Base-by-base conservation (phyloP, 2,888 invertebrate species). In the Lobophora halterata region DNA sequence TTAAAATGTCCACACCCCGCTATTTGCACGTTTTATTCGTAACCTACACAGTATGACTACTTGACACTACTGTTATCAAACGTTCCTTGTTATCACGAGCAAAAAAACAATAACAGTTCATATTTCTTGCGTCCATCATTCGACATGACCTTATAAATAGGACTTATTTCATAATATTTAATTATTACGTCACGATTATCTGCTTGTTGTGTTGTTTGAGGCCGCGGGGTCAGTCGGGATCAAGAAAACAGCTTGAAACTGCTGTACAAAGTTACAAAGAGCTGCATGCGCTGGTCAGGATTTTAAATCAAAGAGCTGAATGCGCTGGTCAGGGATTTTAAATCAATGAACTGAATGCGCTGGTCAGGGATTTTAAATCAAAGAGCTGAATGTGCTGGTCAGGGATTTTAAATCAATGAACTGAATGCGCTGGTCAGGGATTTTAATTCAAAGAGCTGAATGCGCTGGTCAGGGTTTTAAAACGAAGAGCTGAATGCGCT, bases 91-190 rank as follows among this genome's bases (percentile, higher is more conserved):
- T n/a, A n/a, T 61, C 52, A 36, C 27, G 34, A 29, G 23, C 13
- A n/a, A 29, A 46, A 33, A 28, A 36, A 34, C 5, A 27, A 16
- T 27, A 18, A 31, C 11, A 8, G 12, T 35, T 35, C 29, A 37
- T 20, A 12, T 33, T 25, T 38, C 34, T 37, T 35, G 30, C 10
- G 32, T 33, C 14, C 7, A 30, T n/a, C n/a, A n/a, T 24, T 3
- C 12, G 23, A 35, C 28, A 23, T 33, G 28, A 43, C 26, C 30
- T 33, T 35, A 41, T 39, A 36, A 38, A 39, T 8, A 20, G 18
- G 7, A 14, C 17, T 47, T 55, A 52, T 64, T 66, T 63, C 58
- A 55, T 60, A 61, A 62, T 55, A 40, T 52, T 44, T 49, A 59
- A 62, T 55, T 41, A 53, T 44, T 49, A 59, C 49, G 42, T 50